Base-by-base conservation (phyloP, 2,797 vertebrate species). In the Halcyon leucocephala region DNA sequence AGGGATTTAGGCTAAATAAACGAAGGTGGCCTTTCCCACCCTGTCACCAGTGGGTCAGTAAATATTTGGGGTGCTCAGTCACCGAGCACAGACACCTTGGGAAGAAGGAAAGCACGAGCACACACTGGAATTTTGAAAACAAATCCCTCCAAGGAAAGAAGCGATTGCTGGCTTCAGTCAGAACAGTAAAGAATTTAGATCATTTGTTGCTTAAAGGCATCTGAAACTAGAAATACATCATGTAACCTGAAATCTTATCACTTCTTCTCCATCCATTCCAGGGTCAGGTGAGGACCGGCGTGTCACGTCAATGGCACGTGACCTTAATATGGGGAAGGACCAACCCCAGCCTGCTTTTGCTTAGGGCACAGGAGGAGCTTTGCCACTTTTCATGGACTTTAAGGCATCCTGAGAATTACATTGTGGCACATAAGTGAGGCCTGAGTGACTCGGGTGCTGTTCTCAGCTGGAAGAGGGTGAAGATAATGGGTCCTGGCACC, bases 11-110 rank as follows among this genome's bases (percentile, higher is more conserved):
- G 57, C 6, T 73, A 35, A 78, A 77, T 35, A 72, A 92, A 82
- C 35, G 11, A 64, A 64, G 15, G 0, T 82, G 81, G 61, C 64
- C 64, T 93, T 87, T 78, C 86, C 86, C 58, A 71, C 41, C 55
- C 67, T 42, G 66, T 58, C 54, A 35, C 35, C 64, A 20, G 79
- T 0, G 2, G 42, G 55, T 9, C 2, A 3, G 66, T 41, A 89
- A 95, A 95, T 67, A 86, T 92, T 87, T 90, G 89, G 87, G 92
- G 49, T 69, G 37, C 55, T 66, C 82, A 33, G 60, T 35, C 76
- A 62, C 9, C 1, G 0, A 49, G 48, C 15, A 18, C 33, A 52
- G 90, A 20, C 15, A 28, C 39, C 19, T 48, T 18, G 77, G 73
- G 41, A 25, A 25, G 52, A 20, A 35, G n/a, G 39, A 54, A 79